These are phyloP conservation scores for Anableps anableps DNA, from an alignment of 2,797 vertebrate species.

Conservation along the genomic window DNA sequence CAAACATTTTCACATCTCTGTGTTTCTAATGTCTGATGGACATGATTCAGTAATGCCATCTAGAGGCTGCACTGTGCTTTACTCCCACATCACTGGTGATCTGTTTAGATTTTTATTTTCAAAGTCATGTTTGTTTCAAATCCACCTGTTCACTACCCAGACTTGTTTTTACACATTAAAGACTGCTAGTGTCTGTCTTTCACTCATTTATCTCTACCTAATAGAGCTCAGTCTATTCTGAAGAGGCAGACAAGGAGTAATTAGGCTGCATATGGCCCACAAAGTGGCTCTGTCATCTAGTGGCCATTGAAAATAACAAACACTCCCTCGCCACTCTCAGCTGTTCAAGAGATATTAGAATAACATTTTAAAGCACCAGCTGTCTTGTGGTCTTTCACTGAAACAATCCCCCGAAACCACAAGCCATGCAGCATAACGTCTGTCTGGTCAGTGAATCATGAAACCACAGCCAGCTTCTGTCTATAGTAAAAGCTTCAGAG, in stretches of 20 bases:
- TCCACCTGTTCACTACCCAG: constrained; percentile 53
- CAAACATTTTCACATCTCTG: constrained; percentile 9
- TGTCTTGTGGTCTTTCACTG: constrained; percentile 75
- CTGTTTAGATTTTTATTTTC: constrained; percentile 14
- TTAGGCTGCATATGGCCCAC: constrained; percentile 76
- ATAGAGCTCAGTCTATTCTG: constrained; percentile 61
- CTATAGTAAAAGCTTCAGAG: constrained; percentile 37
- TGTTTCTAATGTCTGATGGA: constrained; percentile 8
- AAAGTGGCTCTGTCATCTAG: constrained; percentile 86
- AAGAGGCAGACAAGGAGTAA: constrained; percentile 78
- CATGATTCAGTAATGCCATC: constrained; percentile 79
- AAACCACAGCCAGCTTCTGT: constrained; percentile 54
- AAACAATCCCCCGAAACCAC: constrained; percentile 72
- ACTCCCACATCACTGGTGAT: constrained; percentile 23
- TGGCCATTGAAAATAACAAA: constrained; percentile 75
- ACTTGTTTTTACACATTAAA: constrained; percentile 47
- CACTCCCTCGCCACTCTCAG: constrained; percentile 78
- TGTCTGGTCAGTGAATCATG: constrained; percentile 52
- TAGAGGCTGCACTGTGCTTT: constrained; percentile 67
- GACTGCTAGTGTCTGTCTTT: constrained; percentile 62
- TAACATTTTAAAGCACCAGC: constrained; percentile 75
- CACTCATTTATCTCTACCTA: constrained; percentile 69
- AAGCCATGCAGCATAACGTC: constrained; percentile 55
- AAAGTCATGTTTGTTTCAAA: constrained; percentile 26
- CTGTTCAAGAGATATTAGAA: constrained; percentile 77